These are phyloP conservation scores for Helostoma temminkii DNA, from an alignment of 2,797 vertebrate genomes.

Conservation along the genomic window DNA sequence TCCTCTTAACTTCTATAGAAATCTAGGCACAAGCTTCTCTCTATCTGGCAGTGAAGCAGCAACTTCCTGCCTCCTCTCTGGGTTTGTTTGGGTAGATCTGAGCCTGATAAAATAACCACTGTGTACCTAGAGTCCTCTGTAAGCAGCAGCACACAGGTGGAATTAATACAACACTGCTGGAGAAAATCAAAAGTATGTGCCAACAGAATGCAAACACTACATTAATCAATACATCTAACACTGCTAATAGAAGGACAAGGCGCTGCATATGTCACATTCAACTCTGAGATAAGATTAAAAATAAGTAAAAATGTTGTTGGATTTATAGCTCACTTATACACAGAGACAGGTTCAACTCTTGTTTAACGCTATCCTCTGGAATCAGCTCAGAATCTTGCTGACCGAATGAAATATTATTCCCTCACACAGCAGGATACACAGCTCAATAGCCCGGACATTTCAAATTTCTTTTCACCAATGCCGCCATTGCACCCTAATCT, in stretches of 20 bases:
- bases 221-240: conserved; percentile 61
- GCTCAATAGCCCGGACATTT: conserved; percentile 49
- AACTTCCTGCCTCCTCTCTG: conserved; percentile 41
- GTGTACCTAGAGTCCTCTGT: conserved; percentile 41
- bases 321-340: conserved; percentile 27
- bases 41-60: conserved; percentile 26
- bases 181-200: conserved; percentile 39
- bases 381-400: conserved; percentile 50
- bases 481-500: conserved; percentile 52
- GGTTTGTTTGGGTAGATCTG: conserved; percentile 61
- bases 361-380: conserved; percentile 48
- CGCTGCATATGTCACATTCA: conserved; percentile 46
- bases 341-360: conserved; percentile 28
- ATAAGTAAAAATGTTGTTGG: conserved; percentile 37
- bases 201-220: conserved; percentile 50
- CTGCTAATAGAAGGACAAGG: conserved; percentile 50
- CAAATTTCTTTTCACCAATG: conserved; percentile 56
- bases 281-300: conserved; percentile 43
- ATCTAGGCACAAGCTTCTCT: conserved; percentile 17
- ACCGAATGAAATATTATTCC: conserved; percentile 75
- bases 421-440: conserved; percentile 70
- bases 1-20: conserved; percentile 24
- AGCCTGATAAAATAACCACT: conserved; percentile 61
- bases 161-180: conserved; percentile 33
- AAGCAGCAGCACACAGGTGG: conserved; percentile 36